A percentile compares a stretch with the other conserved stretches of the same genome.
Conservation (phyloP, 2,888 invertebrate genomes). For the Bhutanitis thaidina region DNA sequence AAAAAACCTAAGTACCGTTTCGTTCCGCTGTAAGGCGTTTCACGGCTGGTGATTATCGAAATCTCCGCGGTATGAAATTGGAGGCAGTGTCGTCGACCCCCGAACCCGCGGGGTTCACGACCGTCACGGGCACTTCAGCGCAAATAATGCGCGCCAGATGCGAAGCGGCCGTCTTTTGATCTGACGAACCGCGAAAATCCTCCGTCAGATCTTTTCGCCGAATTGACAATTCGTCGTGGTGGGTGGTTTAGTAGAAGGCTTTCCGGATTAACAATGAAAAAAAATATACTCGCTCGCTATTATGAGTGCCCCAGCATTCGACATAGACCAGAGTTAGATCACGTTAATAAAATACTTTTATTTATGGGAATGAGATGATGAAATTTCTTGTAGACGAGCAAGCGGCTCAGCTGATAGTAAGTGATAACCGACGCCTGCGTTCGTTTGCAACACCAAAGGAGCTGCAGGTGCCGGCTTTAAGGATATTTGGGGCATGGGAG, state of each 20-base stretch:
- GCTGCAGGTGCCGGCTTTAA: too few relatives aligned
- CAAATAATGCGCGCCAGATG: conserved; percentile 42
- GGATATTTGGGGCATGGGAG: too few relatives aligned
- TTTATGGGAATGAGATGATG: too few relatives aligned
- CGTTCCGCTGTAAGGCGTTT: conserved; percentile 18
- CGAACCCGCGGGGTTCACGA: conserved; percentile 57
- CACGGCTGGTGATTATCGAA: conserved; percentile 44
- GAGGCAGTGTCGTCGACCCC: conserved; percentile 37
- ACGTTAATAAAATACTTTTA: too few relatives aligned
- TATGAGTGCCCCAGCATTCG: too few relatives aligned
- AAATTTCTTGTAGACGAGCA: too few relatives aligned
- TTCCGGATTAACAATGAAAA: too few relatives aligned
- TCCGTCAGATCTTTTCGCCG: conserved; percentile 22
- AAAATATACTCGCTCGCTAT: too few relatives aligned
- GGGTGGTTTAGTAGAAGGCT: neutral
- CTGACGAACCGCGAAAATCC: conserved; percentile 21
- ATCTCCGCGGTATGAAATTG: conserved; percentile 53
- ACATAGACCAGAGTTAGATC: too few relatives aligned
- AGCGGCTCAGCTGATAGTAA: too few relatives aligned
- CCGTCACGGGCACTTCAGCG: conserved; percentile 49
- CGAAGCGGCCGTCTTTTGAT: conserved; percentile 40
- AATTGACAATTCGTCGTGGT: neutral
- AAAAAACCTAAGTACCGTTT: conserved; percentile 16
- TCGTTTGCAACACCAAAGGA: too few relatives aligned
- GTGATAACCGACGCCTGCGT: too few relatives aligned